Percentiles rank a stretch among this genome's conserved stretches.
Evolutionary conservation across 2,888 invertebrate genomes (phyloP).

Genomic region (Andrena flavipes): DNA sequence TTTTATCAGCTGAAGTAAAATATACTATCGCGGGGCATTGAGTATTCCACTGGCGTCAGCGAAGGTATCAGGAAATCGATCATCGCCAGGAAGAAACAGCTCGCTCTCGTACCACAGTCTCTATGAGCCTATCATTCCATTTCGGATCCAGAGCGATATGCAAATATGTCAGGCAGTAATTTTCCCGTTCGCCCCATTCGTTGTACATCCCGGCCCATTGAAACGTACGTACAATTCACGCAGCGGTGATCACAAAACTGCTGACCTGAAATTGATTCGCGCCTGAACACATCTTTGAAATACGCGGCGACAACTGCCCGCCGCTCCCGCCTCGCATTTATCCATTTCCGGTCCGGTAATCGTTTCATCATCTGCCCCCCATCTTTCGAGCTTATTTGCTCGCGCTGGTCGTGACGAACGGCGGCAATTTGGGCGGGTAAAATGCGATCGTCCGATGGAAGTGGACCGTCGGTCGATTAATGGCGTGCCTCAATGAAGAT

Average conservation of each 20-base stretch:
- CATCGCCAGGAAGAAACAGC: background rate
- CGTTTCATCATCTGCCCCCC: slow-evolving; percentile 14
- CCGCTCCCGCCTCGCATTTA: slow-evolving; percentile 23
- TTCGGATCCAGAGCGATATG: slow-evolving; percentile 31
- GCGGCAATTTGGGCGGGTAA: slow-evolving; percentile 5
- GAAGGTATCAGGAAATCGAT: background rate
- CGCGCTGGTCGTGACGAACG: slow-evolving; percentile 7
- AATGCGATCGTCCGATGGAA: background rate
- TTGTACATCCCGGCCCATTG: slow-evolving; percentile 17
- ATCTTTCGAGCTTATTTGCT: slow-evolving; percentile 18
- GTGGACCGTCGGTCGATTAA: background rate
- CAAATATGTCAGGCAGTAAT: slow-evolving; percentile 43
- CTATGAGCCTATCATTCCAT: background rate
- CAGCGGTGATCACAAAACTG: slow-evolving; percentile 56
- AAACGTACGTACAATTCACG: slow-evolving; percentile 34
- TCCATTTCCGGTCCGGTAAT: slow-evolving; percentile 38
- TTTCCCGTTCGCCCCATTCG: slow-evolving; percentile 34
- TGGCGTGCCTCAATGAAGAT: background rate
- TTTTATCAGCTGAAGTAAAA: background rate
- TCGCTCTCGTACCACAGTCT: background rate
- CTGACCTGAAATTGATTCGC: slow-evolving; percentile 57
- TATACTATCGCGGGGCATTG: background rate
- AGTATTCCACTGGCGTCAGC: background rate
- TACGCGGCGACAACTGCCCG: slow-evolving; percentile 9
- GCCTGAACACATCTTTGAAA: slow-evolving; percentile 34